phyloP scores from a whole-genome alignment of 2,113 vertebrate species.

The Periophthalmus modestus region DNA sequence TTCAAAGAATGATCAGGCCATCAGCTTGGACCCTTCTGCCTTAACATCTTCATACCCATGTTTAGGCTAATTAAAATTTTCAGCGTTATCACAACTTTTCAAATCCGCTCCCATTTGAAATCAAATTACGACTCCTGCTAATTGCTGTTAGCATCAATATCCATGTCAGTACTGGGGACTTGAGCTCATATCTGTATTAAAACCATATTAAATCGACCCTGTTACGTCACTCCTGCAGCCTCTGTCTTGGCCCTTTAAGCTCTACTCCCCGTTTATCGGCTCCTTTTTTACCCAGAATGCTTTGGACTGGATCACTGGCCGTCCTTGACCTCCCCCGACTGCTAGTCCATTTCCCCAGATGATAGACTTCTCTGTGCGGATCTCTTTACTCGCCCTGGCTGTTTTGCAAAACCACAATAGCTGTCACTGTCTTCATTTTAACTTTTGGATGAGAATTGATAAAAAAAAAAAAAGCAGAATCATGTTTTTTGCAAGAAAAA shows the following conservation, averaged over 20 bases:
- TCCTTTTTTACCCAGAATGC: constrained; percentile 2
- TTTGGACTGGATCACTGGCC: background rate
- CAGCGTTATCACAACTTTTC: background rate
- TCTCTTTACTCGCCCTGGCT: background rate
- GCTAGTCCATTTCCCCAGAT: constrained; percentile 1
- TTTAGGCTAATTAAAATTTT: background rate
- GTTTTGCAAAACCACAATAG: background rate
- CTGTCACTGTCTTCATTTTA: constrained; percentile 1
- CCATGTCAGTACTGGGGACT: background rate
- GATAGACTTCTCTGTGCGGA: background rate
- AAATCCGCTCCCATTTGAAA: background rate
- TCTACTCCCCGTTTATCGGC: background rate
- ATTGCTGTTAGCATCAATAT: background rate
- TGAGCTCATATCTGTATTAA: background rate
- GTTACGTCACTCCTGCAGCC: background rate
- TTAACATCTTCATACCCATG: background rate
- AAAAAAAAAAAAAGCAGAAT: background rate
- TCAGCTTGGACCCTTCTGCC: too few species aligned
- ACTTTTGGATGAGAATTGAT: background rate
- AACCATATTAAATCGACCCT: background rate
- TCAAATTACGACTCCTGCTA: background rate
- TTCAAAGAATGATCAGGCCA: too few species aligned
- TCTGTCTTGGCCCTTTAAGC: background rate
- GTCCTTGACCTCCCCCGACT: constrained; percentile 7
- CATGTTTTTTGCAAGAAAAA: background rate